Evolutionary conservation across 2,888 invertebrate species (phyloP), one percentile per base, ranked within the genome.

Genomic region (Lasioglossum figueresi): DNA sequence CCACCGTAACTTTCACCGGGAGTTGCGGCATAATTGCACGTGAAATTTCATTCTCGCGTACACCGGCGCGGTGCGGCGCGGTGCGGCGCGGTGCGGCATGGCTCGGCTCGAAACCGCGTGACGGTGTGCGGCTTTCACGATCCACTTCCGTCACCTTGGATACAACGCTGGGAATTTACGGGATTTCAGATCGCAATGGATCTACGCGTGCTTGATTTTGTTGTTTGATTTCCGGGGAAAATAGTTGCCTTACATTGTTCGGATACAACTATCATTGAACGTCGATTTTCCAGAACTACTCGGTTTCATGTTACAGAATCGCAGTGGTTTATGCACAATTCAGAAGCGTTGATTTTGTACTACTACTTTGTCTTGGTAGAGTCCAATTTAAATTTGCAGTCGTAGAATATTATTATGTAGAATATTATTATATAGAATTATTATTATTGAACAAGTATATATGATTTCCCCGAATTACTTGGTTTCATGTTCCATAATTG

Each of bases 31-130:
- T 75, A 80, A 74, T 68, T 80, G 75, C 68, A 43, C 74, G 63
- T 74, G 70, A 74, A 75, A 75, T 80, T 80, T 78, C 68, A 79
- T 74, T 73, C 73, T 59, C 56, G 27, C 43, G 56, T 34, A 56
- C 71, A 52, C 31, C 27, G 27, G 19, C n/a, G 40, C 19, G 48
- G 48, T 0, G 19, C 4, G 56, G n/a, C 43, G 0, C 43, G n/a
- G n/a, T n/a, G n/a, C n/a, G n/a, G n/a, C n/a, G n/a, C n/a, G n/a
- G n/a, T n/a, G n/a, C n/a, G 19, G 48, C 19, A 0, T 1, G 59
- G 10, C 43, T 43, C 43, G 27, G 27, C 56, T 34, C 70, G 56
- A 37, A 71, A 71, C 48, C 37, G 70, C 78, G 19, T 19, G 77
- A 37, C 77, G 68, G 37, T 8, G 12, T 40, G 48, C 48, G 37